Base-by-base conservation (phyloP, 1,140 invertebrate species). In the Nymphalis io region DNA sequence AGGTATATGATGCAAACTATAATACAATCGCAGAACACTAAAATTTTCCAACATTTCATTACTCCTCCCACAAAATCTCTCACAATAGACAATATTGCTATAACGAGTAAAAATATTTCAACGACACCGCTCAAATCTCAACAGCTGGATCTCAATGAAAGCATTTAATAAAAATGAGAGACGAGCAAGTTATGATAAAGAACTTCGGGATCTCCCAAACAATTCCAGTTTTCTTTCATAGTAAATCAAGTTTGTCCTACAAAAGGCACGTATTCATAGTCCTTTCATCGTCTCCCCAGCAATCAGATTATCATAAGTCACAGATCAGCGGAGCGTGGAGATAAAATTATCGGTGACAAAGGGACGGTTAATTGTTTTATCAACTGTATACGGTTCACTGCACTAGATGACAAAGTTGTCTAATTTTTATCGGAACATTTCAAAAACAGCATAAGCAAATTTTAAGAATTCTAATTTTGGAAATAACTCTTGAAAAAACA, bases 341-440 rank as follows among this genome's bases (percentile, higher is more conserved):
- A 87, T 87, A 87, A 87, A 81, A 84, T 85, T 87, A 82, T 81
- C 76, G 59, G 53, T 69, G 61, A 78, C 80, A 84, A 84, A 81
- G 82, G 82, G 77, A 77, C 64, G 58, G 74, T 73, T 85, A 83
- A 84, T 83, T 84, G 80, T 87, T 85, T 85, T 81, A 83, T 80
- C 80, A 79, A 76, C 68, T 74, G 68, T 61, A 66, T 75, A 69
- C 74, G 74, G 78, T 79, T 76, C 66, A 73, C 66, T 80, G 74
- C 72, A 55, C 21, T 27, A 27, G 23, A 55, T 55, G 51, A 55
- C 23, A 55, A 55, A 55, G 20, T 55, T 55, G 13, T 10, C 16
- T 51, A 23, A 23, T 3, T 55, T 61, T 61, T 27, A 38, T 38
- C 11, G 33, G 16, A 59, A 39, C 27, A n/a, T 38, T 20, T 39